Conservation (phyloP, 1,140 invertebrate genomes). For the Holcopasites calliopsidis region DNA sequence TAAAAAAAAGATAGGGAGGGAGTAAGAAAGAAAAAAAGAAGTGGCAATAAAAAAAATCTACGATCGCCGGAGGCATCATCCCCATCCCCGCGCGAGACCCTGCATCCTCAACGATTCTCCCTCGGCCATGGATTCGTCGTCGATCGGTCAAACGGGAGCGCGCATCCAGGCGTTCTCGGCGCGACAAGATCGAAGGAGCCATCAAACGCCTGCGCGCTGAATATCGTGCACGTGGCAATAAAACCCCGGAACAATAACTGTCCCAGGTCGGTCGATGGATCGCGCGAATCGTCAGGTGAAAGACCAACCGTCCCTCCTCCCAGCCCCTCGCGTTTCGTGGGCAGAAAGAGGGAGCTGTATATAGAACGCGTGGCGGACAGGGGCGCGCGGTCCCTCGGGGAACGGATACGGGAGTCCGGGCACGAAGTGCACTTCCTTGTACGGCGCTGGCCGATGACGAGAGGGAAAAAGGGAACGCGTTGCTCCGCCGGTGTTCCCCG, state of each 20-base stretch:
- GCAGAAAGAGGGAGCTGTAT: neutral
- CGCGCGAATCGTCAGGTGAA: conserved; percentile 17
- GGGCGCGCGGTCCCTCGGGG: conserved; percentile 43
- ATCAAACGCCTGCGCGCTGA: neutral
- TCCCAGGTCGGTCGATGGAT: neutral
- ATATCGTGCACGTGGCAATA: conserved; percentile 1
- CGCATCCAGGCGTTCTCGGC: no score
- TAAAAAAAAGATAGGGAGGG: neutral
- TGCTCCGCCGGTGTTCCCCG: neutral
- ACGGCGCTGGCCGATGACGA: conserved; percentile 59
- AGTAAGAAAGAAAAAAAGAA: neutral
- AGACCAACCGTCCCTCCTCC: no score
- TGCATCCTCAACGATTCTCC: neutral
- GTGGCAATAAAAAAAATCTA: neutral
- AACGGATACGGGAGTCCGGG: conserved; percentile 60
- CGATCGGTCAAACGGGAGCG: neutral
- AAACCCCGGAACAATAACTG: conserved; percentile 35
- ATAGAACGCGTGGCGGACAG: neutral
- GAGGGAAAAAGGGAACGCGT: conserved; percentile 33
- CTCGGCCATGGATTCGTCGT: neutral
- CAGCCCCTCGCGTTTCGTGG: neutral
- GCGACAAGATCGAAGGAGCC: neutral
- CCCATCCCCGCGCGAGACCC: neutral
- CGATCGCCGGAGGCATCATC: neutral
- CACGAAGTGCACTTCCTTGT: conserved; percentile 71